phyloP scores from a whole-genome alignment of 2,888 invertebrate genomes.

The Microplitis manilae region DNA sequence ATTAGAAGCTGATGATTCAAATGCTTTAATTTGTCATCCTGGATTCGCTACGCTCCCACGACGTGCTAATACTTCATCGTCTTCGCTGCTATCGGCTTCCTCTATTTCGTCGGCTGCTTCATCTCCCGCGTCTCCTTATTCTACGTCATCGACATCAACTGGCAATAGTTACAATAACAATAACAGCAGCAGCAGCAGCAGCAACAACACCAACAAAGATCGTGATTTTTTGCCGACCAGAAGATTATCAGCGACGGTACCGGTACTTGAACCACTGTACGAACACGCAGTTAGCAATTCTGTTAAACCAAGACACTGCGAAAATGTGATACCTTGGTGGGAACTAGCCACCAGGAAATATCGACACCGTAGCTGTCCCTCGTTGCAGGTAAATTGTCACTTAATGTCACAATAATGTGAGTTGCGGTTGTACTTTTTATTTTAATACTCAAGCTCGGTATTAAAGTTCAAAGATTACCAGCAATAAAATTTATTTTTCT shows the following conservation, averaged over 20 bases:
- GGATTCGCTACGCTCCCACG: conserved; percentile 64
- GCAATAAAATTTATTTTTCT: neutral
- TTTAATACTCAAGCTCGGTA: neutral
- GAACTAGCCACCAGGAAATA: conserved; percentile 87
- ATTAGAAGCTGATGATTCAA: conserved; percentile 54
- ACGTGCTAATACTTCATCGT: conserved; percentile 52
- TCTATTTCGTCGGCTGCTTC: conserved; percentile 6
- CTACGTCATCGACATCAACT: too few relatives aligned
- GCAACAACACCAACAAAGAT: conserved; percentile 53
- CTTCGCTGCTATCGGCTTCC: conserved; percentile 1
- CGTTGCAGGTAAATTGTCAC: conserved; percentile 76
- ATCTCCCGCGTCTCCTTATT: neutral
- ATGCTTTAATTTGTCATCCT: conserved; percentile 23
- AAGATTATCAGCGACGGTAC: conserved; percentile 63
- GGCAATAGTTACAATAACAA: neutral
- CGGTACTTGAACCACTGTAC: conserved; percentile 69
- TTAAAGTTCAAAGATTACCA: neutral
- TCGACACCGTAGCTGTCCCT: conserved; percentile 87
- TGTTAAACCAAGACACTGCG: conserved; percentile 60
- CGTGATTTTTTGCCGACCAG: conserved; percentile 55
- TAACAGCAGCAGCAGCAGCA: neutral
- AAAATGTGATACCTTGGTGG: conserved; percentile 83
- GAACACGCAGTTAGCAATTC: conserved; percentile 71
- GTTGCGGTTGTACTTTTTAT: neutral
- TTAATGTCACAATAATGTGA: neutral